Conservation (phyloP, 2,888 invertebrate genomes). For the Ischnus inquisitorius region DNA sequence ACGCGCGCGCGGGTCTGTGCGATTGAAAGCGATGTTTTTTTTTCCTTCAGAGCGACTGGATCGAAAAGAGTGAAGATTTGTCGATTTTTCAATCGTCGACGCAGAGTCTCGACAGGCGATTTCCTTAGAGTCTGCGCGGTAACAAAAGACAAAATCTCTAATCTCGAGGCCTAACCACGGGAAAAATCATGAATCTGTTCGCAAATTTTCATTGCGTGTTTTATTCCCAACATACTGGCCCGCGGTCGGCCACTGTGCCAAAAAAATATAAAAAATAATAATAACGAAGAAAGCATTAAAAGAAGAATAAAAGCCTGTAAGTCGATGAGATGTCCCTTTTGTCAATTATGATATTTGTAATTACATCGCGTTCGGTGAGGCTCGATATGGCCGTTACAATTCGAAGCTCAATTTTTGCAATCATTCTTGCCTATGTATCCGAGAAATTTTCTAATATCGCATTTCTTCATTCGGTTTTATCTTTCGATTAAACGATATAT, state of each 20-base stretch:
- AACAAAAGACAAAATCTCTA: constrained; percentile 1
- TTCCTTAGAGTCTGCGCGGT: constrained; percentile 5
- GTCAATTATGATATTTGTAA: constrained; percentile 74
- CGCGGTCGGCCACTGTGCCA: constrained; percentile 27
- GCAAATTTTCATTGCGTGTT: neutral
- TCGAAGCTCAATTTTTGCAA: constrained; percentile 71
- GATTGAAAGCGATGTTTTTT: constrained; percentile 21
- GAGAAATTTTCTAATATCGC: constrained; percentile 8
- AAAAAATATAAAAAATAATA: constrained; percentile 1
- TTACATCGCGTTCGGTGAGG: constrained; percentile 39
- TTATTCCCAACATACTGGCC: neutral
- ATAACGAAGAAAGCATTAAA: constrained; percentile 8
- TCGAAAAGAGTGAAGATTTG: neutral
- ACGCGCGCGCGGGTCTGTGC: constrained; percentile 6
- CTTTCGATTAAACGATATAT: constrained; percentile 24
- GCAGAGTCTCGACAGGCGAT: constrained; percentile 12
- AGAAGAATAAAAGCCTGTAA: constrained; percentile 34
- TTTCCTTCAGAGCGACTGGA: constrained; percentile 10
- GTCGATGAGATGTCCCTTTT: constrained; percentile 71
- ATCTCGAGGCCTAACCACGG: constrained; percentile 7
- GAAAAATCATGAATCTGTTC: neutral
- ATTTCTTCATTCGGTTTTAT: constrained; percentile 24
- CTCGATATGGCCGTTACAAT: constrained; percentile 43
- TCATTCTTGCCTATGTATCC: constrained; percentile 44
- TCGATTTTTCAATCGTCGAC: constrained; percentile 13